A percentile compares a stretch with the other conserved stretches of the same genome.
Conservation (phyloP, 2,888 invertebrate genomes). For the Phyllotreta cruciferae region DNA sequence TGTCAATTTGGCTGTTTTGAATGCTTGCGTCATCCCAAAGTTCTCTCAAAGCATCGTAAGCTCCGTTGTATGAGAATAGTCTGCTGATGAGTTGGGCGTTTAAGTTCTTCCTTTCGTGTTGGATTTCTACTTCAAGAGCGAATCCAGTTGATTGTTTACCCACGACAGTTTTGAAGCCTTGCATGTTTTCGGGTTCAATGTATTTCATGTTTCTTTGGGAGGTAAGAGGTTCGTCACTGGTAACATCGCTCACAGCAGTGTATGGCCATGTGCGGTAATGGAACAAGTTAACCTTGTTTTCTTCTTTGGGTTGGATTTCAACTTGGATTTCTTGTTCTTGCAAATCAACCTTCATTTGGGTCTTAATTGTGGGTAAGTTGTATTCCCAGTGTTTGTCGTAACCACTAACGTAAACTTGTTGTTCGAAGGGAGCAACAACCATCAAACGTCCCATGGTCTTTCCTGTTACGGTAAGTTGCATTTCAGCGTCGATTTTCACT, state of each 20-base stretch:
- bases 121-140: conserved; percentile 64
- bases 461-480: conserved; percentile 64
- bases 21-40: conserved; percentile 59
- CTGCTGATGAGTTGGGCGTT: conserved; percentile 56
- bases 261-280: conserved; percentile 72
- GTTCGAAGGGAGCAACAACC: conserved; percentile 70
- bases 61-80: conserved; percentile 46
- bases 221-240: conserved; percentile 63
- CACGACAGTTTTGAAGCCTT: conserved; percentile 52
- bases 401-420: conserved; percentile 67
- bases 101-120: conserved; percentile 63
- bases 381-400: conserved; percentile 68
- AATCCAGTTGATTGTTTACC: conserved; percentile 64
- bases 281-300: conserved; percentile 63
- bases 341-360: conserved; percentile 61
- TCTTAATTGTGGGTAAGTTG: conserved; percentile 62
- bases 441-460: conserved; percentile 69
- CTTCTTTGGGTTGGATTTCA: conserved; percentile 62
- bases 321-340: conserved; percentile 61
- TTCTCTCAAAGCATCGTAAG: conserved; percentile 46
- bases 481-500: conserved; percentile 60
- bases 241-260: conserved; percentile 66
- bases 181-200: conserved; percentile 50
- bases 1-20: conserved; percentile 61
- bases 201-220: conserved; percentile 60